A percentile compares a stretch with the other conserved stretches of the same genome.
phyloP scores from a whole-genome alignment of 2,113 vertebrate species.

The Nestor notabilis region DNA sequence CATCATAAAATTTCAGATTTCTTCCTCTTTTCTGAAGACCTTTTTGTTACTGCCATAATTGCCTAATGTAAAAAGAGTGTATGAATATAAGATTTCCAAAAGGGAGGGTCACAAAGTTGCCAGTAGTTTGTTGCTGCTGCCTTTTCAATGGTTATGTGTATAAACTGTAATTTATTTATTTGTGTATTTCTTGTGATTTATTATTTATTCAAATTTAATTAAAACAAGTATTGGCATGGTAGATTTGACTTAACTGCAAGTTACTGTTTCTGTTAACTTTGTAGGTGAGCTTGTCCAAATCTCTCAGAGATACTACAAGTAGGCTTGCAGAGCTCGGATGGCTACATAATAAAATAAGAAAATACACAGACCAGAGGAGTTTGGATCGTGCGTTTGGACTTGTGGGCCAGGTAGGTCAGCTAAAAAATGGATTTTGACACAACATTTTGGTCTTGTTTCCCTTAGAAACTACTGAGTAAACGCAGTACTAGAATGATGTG shows the following conservation, averaged over 20 bases:
- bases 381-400: constrained; percentile 94
- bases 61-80: neutral
- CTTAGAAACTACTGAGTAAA: neutral
- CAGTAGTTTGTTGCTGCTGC: neutral
- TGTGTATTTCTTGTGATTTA: neutral
- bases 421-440: neutral
- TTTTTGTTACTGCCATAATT: neutral
- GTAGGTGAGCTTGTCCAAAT: constrained; percentile 89
- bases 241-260: neutral
- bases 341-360: constrained; percentile 97
- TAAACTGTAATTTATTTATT: neutral
- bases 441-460: neutral
- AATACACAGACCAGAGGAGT: constrained; percentile 92
- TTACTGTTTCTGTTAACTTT: neutral
- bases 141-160: neutral
- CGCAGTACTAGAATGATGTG: neutral
- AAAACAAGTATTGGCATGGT: neutral
- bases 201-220: neutral
- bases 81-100: neutral
- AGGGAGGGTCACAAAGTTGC: neutral
- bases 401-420: constrained; percentile 90
- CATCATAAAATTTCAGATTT: neutral
- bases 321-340: constrained; percentile 93
- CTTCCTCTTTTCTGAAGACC: neutral
- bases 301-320: constrained; percentile 88